Percentiles rank a stretch among this genome's conserved stretches.
Conservation (phyloP, 2,888 invertebrate species). For the Drosophila nr. medialis region DNA sequence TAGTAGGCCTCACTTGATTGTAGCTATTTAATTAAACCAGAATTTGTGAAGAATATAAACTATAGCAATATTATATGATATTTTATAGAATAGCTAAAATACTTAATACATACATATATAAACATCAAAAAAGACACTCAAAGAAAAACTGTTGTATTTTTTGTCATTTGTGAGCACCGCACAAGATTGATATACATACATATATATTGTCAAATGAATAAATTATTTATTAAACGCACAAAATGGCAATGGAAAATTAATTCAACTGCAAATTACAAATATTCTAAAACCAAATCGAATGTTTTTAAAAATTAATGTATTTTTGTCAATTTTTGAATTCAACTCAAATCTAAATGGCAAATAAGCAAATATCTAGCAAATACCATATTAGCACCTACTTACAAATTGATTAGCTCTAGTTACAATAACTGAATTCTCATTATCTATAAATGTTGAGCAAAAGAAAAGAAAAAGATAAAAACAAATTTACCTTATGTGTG, state of each 20-base stretch:
- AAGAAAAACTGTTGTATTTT: constrained; percentile 3
- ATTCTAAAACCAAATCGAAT: constrained; percentile 17
- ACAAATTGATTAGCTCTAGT: constrained; percentile 24
- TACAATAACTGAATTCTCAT: constrained; percentile 15
- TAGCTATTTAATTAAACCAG: constrained; percentile 25
- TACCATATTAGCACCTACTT: constrained; percentile 43
- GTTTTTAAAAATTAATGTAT: constrained; percentile 31
- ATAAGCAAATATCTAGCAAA: constrained; percentile 32
- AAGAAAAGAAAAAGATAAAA: not conserved
- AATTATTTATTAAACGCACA: constrained; percentile 29
- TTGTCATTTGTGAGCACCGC: constrained; percentile 47
- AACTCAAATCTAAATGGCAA: constrained; percentile 51
- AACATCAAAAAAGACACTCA: constrained; percentile 26
- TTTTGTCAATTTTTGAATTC: constrained; percentile 71
- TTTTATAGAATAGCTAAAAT: constrained; percentile 44
- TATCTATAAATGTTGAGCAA: constrained; percentile 41
- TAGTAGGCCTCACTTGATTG: constrained; percentile 6
- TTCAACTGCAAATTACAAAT: constrained; percentile 4
- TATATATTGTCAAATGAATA: constrained; percentile 15
- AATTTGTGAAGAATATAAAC: constrained; percentile 52
- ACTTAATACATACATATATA: constrained; percentile 8
- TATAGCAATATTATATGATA: constrained; percentile 75
- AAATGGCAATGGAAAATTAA: constrained; percentile 3
- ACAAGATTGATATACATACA: constrained; percentile 29
- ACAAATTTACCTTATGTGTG: constrained; percentile 60